Conservation (phyloP, 2,113 vertebrate species). For the Spermophilus dauricus region DNA sequence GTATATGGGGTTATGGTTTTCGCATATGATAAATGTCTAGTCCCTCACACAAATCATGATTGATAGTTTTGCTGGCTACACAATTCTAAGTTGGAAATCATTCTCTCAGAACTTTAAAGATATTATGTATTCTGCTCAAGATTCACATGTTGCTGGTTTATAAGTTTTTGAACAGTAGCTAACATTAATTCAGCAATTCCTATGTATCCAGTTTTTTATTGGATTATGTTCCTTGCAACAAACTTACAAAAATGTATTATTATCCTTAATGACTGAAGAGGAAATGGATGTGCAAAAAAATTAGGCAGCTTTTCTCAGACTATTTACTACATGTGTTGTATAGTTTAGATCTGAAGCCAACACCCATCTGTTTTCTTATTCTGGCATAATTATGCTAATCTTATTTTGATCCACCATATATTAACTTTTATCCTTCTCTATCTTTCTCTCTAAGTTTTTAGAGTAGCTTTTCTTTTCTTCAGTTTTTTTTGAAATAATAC, state of each 20-base stretch:
- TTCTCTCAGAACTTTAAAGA: not conserved
- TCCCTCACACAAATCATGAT: not conserved
- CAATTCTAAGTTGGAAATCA: not conserved
- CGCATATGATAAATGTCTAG: not conserved
- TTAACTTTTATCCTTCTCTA: not conserved
- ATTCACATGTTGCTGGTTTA: not conserved
- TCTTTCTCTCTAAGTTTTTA: not conserved
- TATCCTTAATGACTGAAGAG: not conserved
- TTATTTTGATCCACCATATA: not conserved
- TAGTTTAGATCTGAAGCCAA: not conserved
- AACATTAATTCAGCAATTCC: not conserved
- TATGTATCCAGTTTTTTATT: not conserved
- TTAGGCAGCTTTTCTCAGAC: not conserved
- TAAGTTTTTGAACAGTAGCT: not conserved
- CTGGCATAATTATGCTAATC: not conserved
- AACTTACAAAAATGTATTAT: not conserved
- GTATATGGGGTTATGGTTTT: not conserved
- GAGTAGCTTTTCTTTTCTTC: not conserved
- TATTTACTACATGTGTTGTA: not conserved
- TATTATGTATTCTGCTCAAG: not conserved
- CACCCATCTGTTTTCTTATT: not conserved
- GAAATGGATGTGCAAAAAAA: not conserved
- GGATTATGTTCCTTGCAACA: not conserved
- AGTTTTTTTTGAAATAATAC: not conserved
- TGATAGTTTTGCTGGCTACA: not conserved